Conservation (phyloP, 2,113 vertebrate species). For the Indri indri region DNA sequence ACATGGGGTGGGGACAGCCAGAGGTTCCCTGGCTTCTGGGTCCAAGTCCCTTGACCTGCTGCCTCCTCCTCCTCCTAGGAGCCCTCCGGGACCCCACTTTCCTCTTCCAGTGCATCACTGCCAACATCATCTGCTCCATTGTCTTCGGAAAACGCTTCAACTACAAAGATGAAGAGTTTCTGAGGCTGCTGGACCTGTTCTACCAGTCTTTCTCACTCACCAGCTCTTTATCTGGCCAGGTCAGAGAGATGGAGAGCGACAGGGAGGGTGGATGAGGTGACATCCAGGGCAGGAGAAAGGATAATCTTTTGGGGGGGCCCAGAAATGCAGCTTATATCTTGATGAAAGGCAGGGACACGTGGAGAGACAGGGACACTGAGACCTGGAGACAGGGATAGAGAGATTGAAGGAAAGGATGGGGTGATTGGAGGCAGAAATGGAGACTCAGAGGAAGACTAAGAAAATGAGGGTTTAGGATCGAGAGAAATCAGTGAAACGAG, state of each 20-base stretch:
- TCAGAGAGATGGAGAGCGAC: conserved; percentile 65
- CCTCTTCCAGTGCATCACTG: conserved; percentile 78
- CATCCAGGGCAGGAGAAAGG: too few relatives aligned
- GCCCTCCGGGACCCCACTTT: conserved; percentile 79
- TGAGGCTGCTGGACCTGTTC: conserved; percentile 76
- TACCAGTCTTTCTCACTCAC: not conserved
- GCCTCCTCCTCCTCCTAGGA: conserved; percentile 59
- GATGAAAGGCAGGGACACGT: not conserved
- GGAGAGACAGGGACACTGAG: not conserved
- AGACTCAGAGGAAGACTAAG: not conserved
- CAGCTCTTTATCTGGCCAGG: conserved; percentile 72
- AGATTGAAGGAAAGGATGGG: not conserved
- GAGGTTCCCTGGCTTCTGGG: not conserved
- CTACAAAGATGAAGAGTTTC: conserved; percentile 84
- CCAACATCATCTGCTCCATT: conserved; percentile 89
- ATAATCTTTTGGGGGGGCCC: not conserved
- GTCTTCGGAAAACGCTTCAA: conserved; percentile 87
- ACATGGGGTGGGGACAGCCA: not conserved
- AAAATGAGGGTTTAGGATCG: not conserved
- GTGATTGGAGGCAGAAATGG: not conserved
- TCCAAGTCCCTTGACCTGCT: not conserved
- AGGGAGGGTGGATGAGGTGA: rapidly evolving
- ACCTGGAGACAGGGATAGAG: not conserved
- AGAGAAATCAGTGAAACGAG: not conserved
- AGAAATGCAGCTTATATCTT: not conserved